Evolutionary conservation across 2,797 vertebrate species (phyloP), one percentile per base, ranked within the genome.

Genomic region (Siniperca obscura): DNA sequence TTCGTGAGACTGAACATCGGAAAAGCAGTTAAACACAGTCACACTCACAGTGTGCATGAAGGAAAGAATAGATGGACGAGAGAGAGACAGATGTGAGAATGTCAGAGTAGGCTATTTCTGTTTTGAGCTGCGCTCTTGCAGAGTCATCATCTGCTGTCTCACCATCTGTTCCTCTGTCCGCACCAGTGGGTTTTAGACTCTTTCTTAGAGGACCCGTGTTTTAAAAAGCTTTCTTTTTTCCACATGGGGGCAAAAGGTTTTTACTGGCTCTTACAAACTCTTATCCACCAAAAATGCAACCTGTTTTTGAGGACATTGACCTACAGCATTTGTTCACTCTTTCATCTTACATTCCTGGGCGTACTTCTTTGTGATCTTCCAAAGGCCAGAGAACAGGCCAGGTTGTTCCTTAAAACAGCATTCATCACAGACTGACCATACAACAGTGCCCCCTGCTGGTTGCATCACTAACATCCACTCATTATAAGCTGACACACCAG

Each of bases 361-460:
- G 1, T 22, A 17, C 68, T 82, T 2, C 84, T 86, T 71, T 79
- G 62, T 71, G n/a, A 75, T 64, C 27, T 77, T 66, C 56, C 48
- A 13, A 42, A 44, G 78, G 72, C 73, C 64, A 74, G 42, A 65
- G 42, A 30, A 70, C 17, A 78, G 83, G 48, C 7, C 57, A 48
- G 7, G 13, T 27, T 46, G 22, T 72, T 22, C 21, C 27, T 53
- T 42, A 25, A 59, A 74, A 50, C 19, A 59, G 30, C 44, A 1
- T 52, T 64, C 25, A 59, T 34, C 40, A 34, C 13, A 25, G 44
- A 84, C 66, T 64, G 71, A 77, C 74, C 90, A 83, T 84, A 73
- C 92, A 88, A 82, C 87, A 93, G 82, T 87, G 91, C 89, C 90
- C 91, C 90, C 91, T 92, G 87, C 81, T 92, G 93, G 84, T 16